Evolutionary conservation across 2,888 invertebrate genomes (phyloP).

Genomic region (Cheilosia vulpina): DNA sequence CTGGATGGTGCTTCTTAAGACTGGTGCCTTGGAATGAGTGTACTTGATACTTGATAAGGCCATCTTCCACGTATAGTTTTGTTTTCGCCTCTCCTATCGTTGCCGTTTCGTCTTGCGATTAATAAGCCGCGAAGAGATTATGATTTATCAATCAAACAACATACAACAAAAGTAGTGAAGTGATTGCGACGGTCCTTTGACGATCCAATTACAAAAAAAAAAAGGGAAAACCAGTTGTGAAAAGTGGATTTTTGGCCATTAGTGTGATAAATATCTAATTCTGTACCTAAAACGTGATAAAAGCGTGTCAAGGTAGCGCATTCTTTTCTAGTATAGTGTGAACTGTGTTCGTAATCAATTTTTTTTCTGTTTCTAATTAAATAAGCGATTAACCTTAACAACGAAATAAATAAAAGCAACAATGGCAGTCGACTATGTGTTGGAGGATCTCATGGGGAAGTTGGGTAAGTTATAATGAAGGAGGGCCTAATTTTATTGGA

Average conservation of each 20-base stretch:
- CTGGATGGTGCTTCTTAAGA: constrained; percentile 55
- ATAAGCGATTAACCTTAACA: constrained; percentile 15
- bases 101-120: constrained; percentile 4
- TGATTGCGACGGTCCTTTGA: constrained; percentile 33
- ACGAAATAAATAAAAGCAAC: constrained; percentile 27
- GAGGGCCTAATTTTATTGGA: background rate
- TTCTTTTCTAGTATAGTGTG: background rate
- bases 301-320: constrained; percentile 21
- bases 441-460: constrained; percentile 88
- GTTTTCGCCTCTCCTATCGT: background rate
- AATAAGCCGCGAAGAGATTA: constrained; percentile 35
- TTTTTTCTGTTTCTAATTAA: constrained; percentile 5
- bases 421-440: constrained; percentile 87
- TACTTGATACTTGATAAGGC: constrained; percentile 40
- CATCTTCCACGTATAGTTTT: constrained; percentile 8
- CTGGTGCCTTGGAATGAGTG: constrained; percentile 12
- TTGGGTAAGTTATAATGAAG: constrained; percentile 84
- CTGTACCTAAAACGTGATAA: constrained; percentile 30
- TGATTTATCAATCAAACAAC: constrained; percentile 44
- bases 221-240: constrained; percentile 30
- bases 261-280: constrained; percentile 36
- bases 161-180: constrained; percentile 12
- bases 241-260: constrained; percentile 35
- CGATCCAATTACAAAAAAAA: constrained; percentile 5
- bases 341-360: constrained; percentile 2